A percentile compares a stretch with the other conserved stretches of the same genome.
Conservation (phyloP, 2,113 vertebrate species). For the Tragelaphus strepsiceros region DNA sequence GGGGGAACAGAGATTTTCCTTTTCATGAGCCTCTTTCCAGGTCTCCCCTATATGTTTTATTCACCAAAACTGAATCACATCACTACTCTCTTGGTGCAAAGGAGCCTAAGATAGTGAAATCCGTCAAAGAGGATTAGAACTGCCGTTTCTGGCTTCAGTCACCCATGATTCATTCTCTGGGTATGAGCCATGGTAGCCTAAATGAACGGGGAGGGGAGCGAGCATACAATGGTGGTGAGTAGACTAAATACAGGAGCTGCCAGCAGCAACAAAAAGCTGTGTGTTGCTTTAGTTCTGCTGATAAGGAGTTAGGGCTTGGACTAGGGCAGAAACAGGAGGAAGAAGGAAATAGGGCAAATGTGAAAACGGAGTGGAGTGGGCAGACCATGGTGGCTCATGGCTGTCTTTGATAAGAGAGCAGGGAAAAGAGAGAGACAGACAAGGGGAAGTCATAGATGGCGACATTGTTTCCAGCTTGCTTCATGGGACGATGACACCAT, state of each 20-base stretch:
- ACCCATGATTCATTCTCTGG: neutral
- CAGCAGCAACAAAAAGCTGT: neutral
- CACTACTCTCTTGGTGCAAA: neutral
- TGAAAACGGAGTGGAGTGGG: neutral
- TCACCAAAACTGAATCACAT: neutral
- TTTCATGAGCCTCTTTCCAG: neutral
- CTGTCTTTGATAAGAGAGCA: neutral
- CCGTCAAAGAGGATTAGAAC: neutral
- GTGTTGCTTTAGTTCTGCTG: neutral
- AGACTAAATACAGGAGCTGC: neutral
- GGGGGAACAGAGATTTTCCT: neutral
- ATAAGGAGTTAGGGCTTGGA: neutral
- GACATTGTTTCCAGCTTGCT: neutral
- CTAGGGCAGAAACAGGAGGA: neutral
- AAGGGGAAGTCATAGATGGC: neutral
- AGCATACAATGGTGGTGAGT: fast-evolving
- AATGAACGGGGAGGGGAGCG: neutral
- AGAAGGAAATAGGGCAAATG: neutral
- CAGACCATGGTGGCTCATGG: fast-evolving
- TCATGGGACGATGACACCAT: neutral
- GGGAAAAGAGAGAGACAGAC: neutral
- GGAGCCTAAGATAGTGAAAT: neutral
- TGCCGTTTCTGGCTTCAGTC: neutral
- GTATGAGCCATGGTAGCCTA: neutral
- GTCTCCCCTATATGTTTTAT: neutral